Evolutionary conservation across 2,888 invertebrate genomes (phyloP).

Genomic region (Artemia sinica): DNA sequence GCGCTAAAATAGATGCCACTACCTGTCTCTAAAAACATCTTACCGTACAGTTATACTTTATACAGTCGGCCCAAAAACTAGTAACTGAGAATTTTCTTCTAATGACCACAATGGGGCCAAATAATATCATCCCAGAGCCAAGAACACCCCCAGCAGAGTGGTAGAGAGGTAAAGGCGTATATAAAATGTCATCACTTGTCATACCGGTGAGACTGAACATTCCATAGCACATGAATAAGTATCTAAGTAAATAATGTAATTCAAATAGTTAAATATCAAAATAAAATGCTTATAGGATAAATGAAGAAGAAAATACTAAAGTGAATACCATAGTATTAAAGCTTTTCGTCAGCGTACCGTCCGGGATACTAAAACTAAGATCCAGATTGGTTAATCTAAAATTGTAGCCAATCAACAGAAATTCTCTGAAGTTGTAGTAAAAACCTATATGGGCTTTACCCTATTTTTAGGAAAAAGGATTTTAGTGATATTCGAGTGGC

Average conservation of each 20-base stretch:
- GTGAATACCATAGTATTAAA: too few relatives aligned
- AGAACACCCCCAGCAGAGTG: conserved; percentile 90
- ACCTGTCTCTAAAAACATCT: not conserved
- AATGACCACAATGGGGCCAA: conserved; percentile 67
- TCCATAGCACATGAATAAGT: not conserved
- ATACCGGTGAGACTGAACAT: conserved; percentile 40
- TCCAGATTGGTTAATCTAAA: too few relatives aligned
- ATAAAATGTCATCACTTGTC: conserved; percentile 53
- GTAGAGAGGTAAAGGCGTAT: conserved; percentile 81
- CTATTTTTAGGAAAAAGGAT: too few relatives aligned
- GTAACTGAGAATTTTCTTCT: conserved; percentile 85
- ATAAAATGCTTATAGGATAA: too few relatives aligned
- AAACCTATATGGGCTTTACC: too few relatives aligned
- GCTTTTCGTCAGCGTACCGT: too few relatives aligned
- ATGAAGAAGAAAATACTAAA: too few relatives aligned
- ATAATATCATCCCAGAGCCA: conserved; percentile 58
- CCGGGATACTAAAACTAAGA: too few relatives aligned
- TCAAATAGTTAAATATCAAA: too few relatives aligned
- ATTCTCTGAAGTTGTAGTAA: too few relatives aligned
- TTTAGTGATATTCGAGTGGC: too few relatives aligned
- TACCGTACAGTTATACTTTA: conserved; percentile 82
- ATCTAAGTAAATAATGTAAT: not conserved
- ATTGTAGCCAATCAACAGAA: too few relatives aligned
- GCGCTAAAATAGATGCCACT: not conserved
- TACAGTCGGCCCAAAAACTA: conserved; percentile 76